Conservation (phyloP, 2,888 invertebrate species). For the Nomada ruficornis region DNA sequence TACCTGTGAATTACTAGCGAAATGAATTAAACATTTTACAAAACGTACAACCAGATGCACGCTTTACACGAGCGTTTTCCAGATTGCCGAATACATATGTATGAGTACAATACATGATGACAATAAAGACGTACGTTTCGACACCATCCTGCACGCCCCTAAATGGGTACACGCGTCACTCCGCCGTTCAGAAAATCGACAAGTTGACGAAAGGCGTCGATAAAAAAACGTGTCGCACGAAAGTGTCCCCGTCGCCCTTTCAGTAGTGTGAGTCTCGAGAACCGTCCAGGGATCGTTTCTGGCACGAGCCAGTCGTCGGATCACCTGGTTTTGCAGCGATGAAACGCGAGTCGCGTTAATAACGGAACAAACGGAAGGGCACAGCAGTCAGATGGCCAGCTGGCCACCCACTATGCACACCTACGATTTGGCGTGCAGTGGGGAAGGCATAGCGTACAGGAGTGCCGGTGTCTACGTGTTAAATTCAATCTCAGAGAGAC, state of each 20-base stretch:
- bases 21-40: no score
- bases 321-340: constrained; percentile 22
- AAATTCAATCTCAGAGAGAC: neutral
- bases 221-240: neutral
- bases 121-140: no score
- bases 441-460: neutral
- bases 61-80: no score
- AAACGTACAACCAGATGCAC: no score
- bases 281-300: neutral
- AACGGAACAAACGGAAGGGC: constrained; percentile 45
- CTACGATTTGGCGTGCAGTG: constrained; percentile 39
- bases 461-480: neutral
- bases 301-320: constrained; percentile 23
- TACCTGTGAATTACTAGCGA: no score
- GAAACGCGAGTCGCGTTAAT: constrained; percentile 39
- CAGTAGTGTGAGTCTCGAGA: neutral
- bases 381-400: constrained; percentile 30
- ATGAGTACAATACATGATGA: no score
- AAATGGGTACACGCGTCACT: no score
- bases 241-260: neutral
- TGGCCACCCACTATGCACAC: constrained; percentile 42
- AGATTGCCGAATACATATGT: no score
- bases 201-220: neutral
- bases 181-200: neutral
- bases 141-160: no score